Evolutionary conservation across 2,888 invertebrate species (phyloP), one percentile per base, ranked within the genome.

Genomic region (Bugulina stolonifera): DNA sequence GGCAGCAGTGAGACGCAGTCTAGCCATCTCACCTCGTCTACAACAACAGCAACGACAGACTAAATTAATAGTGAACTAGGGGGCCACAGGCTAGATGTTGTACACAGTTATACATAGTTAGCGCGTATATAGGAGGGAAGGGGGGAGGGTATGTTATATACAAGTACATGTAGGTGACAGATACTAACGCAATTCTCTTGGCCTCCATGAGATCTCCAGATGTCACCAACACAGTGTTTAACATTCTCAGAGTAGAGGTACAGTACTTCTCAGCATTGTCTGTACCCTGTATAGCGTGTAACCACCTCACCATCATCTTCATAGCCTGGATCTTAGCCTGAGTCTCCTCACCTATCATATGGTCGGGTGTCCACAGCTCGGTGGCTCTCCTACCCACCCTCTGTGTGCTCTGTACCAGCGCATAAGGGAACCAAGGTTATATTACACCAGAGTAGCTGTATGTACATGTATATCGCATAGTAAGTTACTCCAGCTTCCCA

Each of bases 231-330:
- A 97, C 94, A 0, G 95, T 94, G 80, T 92, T 92, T 54, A 97
- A 86, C 91, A 98, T 93, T 73, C 95, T 89, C 85, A 97, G 93
- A 1, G 96, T 96, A 85, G 83, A 82, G 2, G 78, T 79, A 52
- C 80, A 82, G 3, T 80, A 80, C 74, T 80, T 80, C 75, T 78
- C 79, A 3, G 78, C 76, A 73, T 80, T 80, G 71, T 77, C 79
- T 69, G 57, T 69, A 22, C 72, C 73, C 85, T 93, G 94, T 72
- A 96, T 86, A 0, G 97, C 97, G 54, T 95, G 86, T 57, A 97
- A 86, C 96, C 97, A 97, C 69, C 97, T 89, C 0, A 95, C 95
- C 91, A 98, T 94, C 75, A 95, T 91, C 85, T 98, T 98, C 79
- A 97, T 88, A 0, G 93, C 96, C 84, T 95, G 94, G 72, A 88